Percentiles rank a stretch among this genome's conserved stretches.
phyloP scores from a whole-genome alignment of 1,140 invertebrate genomes.

The Lepidostoma basale region DNA sequence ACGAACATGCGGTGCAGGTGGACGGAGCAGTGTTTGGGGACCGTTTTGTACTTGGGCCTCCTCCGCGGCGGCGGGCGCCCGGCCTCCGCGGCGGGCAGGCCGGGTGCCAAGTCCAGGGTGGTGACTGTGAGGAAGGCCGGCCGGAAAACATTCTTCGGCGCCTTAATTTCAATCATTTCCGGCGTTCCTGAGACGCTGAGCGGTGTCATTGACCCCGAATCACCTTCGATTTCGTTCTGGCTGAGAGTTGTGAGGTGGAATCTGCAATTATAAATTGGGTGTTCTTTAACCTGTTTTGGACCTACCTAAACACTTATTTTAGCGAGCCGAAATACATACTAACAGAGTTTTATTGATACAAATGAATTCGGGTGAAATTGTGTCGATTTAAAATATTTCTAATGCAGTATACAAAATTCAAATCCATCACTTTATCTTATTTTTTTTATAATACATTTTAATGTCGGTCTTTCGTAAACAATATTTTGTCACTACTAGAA shows the following conservation, averaged over 20 bases:
- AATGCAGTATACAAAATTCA: too few relatives aligned
- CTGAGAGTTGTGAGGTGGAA: slow-evolving; percentile 31
- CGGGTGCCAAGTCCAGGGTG: slow-evolving; percentile 30
- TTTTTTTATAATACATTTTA: too few relatives aligned
- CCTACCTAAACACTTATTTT: too few relatives aligned
- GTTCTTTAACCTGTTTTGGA: too few relatives aligned
- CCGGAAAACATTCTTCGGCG: slow-evolving; percentile 37
- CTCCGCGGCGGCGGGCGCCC: slow-evolving; percentile 3
- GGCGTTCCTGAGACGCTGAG: slow-evolving; percentile 20
- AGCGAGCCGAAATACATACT: too few relatives aligned
- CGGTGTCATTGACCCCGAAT: slow-evolving; percentile 17
- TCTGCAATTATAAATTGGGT: slow-evolving; percentile 22
- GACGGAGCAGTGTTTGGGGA: slow-evolving; percentile 38
- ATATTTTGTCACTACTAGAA: too few relatives aligned
- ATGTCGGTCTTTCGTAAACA: too few relatives aligned
- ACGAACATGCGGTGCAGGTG: slow-evolving; percentile 44
- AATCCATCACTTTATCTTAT: too few relatives aligned
- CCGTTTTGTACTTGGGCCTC: slow-evolving; percentile 35
- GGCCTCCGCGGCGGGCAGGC: not conserved
- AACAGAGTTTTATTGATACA: too few relatives aligned
- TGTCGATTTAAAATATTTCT: too few relatives aligned
- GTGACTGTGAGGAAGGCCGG: slow-evolving; percentile 43
- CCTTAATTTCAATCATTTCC: slow-evolving; percentile 37
- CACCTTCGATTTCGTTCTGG: not conserved
- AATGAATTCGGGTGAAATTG: too few relatives aligned